phyloP scores from a whole-genome alignment of 1,140 invertebrate genomes.

The Pseudobourletiella spinata region DNA sequence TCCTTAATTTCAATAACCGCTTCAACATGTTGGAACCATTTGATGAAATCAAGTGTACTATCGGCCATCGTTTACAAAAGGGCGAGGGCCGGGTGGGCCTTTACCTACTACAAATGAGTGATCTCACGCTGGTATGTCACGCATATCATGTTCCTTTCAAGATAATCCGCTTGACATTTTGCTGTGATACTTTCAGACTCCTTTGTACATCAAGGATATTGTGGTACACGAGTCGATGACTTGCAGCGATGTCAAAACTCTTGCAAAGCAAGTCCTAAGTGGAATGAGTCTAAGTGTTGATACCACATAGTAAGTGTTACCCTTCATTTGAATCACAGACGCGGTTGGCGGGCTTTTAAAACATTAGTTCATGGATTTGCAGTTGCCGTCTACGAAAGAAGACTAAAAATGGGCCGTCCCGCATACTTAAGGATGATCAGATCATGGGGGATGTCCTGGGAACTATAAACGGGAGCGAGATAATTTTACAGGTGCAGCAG shows the following conservation, averaged over 20 bases:
- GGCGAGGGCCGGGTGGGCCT: constrained; percentile 14
- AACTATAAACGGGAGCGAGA: neutral
- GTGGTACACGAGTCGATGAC: neutral
- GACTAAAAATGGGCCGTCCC: neutral
- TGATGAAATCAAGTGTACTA: neutral
- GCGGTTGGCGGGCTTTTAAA: too few species aligned
- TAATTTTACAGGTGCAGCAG: constrained; percentile 1
- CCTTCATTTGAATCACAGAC: neutral
- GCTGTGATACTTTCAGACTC: neutral
- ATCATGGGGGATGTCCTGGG: neutral
- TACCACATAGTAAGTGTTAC: neutral
- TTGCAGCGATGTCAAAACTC: neutral
- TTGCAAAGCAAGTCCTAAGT: neutral
- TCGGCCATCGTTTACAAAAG: constrained; percentile 9
- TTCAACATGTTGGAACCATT: neutral
- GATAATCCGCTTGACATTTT: neutral
- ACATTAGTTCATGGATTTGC: neutral
- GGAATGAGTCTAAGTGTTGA: neutral
- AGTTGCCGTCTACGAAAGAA: neutral
- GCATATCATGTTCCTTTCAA: too few species aligned
- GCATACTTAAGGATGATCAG: neutral
- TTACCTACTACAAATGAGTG: neutral
- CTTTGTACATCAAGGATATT: neutral
- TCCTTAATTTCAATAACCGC: neutral
- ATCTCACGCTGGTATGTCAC: neutral